Evolutionary conservation across 2,888 invertebrate species (phyloP).

Genomic region (Nephrotoma guestfalica): DNA sequence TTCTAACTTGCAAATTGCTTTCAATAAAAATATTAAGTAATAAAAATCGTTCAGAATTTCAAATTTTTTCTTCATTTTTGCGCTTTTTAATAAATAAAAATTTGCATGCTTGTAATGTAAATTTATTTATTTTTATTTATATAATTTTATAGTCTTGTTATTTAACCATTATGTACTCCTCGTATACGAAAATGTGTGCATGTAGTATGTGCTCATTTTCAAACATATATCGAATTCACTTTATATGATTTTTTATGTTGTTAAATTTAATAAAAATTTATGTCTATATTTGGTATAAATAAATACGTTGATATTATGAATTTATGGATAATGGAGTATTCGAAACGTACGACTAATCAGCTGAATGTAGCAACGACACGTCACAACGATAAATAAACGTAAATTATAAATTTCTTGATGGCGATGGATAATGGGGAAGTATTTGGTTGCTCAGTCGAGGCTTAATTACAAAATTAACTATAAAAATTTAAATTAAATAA

Average conservation of each 20-base stretch:
- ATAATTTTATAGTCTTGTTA: neutral
- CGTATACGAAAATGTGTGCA: neutral
- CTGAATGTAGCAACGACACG: too few relatives aligned
- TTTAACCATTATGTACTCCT: neutral
- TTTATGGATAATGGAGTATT: neutral
- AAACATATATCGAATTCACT: neutral
- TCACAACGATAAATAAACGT: too few relatives aligned
- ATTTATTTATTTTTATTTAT: neutral
- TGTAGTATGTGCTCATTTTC: too few relatives aligned
- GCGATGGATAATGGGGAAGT: too few relatives aligned
- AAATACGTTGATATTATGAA: neutral
- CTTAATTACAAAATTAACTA: too few relatives aligned
- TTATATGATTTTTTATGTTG: neutral
- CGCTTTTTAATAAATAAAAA: neutral
- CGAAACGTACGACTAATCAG: too few relatives aligned
- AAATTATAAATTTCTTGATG: too few relatives aligned
- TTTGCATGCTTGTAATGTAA: neutral
- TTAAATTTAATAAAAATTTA: neutral
- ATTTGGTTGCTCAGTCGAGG: too few relatives aligned
- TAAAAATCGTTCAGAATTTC: neutral
- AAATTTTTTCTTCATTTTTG: neutral
- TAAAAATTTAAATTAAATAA: too few relatives aligned
- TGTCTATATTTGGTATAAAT: neutral
- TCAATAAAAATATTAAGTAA: neutral
- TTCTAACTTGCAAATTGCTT: neutral